Conservation (phyloP, 2,113 vertebrate species). For the Scomber colias region DNA sequence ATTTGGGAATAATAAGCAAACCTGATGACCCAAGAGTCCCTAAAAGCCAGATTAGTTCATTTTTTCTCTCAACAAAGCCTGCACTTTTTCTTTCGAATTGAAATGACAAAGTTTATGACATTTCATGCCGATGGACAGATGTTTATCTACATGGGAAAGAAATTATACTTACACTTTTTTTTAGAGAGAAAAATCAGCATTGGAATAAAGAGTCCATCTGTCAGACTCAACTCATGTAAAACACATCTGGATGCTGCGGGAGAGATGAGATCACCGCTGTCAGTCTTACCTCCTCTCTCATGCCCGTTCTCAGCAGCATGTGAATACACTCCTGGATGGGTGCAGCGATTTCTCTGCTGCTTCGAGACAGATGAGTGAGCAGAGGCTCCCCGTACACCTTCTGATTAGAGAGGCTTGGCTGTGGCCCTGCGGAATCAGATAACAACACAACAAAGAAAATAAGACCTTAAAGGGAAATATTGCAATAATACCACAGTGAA, state of each 20-base stretch:
- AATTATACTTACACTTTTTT: background rate
- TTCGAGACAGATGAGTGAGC: conserved; percentile 85
- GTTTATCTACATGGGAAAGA: too few species aligned
- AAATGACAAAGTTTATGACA: too few species aligned
- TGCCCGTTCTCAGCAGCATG: conserved; percentile 91
- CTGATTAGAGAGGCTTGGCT: conserved; percentile 42
- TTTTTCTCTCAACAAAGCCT: too few species aligned
- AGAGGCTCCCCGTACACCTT: conserved; percentile 91
- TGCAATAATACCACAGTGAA: background rate
- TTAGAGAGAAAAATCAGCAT: background rate
- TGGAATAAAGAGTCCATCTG: background rate
- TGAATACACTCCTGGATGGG: conserved; percentile 95
- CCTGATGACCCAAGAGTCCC: too few species aligned
- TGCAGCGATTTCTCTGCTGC: conserved; percentile 88
- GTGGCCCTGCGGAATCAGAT: conserved; percentile 53
- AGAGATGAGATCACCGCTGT: background rate
- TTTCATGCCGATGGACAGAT: too few species aligned
- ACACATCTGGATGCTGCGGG: background rate
- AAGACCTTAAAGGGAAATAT: background rate
- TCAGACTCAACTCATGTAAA: background rate
- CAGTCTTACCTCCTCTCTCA: conserved; percentile 91
- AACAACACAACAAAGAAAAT: background rate
- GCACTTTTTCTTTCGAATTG: too few species aligned
- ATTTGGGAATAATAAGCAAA: too few species aligned
- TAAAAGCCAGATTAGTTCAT: too few species aligned